Base-by-base conservation (phyloP, 2,888 invertebrate species). In the Steinernema hermaphroditum region DNA sequence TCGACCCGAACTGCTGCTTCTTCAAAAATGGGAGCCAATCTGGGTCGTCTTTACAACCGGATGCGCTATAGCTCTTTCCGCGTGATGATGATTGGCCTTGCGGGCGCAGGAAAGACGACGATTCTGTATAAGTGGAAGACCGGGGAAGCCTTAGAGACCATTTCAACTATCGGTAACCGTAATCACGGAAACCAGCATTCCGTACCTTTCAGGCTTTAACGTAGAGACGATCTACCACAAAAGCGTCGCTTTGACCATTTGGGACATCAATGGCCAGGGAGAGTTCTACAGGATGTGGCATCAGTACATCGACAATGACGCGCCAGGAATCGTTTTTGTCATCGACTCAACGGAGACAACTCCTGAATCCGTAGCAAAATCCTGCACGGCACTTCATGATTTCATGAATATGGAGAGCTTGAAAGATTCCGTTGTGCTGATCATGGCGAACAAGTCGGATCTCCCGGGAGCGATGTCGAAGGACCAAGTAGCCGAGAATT, bases 81-180 rank as follows among this genome's bases (percentile, higher is more conserved):
- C 1, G 62, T 62, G 27, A 4, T 62, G 32, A 62, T 62, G 62
- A 32, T 62, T n/a, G 62, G 62, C 1, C 32, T 62, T 16, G 62
- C 24, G 16, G 29, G 29, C 12, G 62, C 62, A 4, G 62, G 62
- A 32, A 62, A 62, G 62, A 62, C 62, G 6, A 62, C 62, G 16
- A 62, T 62, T 62, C 34, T 62, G 62, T 62, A 62, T n/a, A 62
- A 62, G 34, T 62, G 62, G 62, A 62, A 62, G 62, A 62, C 62
- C 1, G 62, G 62, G 16, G 29, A 29, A 16, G 32, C 16, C n/a
- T 29, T 27, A 4, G 12, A 29, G 32, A 32, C 62, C 4, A 29
- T 62, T 9, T 19, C 62, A 8, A 32, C 62, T 29, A 62, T 32
- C 16, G 62, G 62, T 62, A 16, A 62, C 32, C 19, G 27, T n/a